Base-by-base conservation (phyloP, 2,113 vertebrate species). In the Monopterus albus region DNA sequence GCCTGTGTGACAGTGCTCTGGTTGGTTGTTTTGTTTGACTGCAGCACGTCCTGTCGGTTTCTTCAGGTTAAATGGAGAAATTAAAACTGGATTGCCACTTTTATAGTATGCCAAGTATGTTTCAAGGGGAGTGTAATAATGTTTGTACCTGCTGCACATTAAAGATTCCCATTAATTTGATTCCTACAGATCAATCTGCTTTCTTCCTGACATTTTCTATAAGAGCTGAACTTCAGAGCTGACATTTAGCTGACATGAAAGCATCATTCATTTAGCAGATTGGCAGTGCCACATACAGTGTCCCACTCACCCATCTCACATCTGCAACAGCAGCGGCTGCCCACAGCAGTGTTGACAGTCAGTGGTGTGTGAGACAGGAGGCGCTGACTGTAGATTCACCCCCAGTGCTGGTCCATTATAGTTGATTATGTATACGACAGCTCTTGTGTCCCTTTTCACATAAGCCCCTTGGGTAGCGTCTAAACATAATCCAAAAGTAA, bases 321-420 rank as follows among this genome's bases (percentile, higher is more conserved):
- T 63, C 69, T 58, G 17, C 4, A n/a, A 4, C 31, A 28, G 56
- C 3, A 2, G 7, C 11, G 66, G 36, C 53, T 72, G 63, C 46
- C 49, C 53, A 29, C n/a, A 25, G 31, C 49, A 18, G 2, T 69
- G 63, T 74, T 62, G 28, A 20, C 47, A 71, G 79, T 5, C 81
- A 55, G 20, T 61, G 57, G 71, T 82, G 76, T 75, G 72, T 72
- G 69, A 70, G 82, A 72, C 61, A 75, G 49, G 43, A 63, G 58
- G 62, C 17, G 55, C 8, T 82, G 66, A 82, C 50, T 69, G 59
- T 65, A 77, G 29, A 45, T 56, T 15, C 59, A 70, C 63, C 57
- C 66, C 56, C 69, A 45, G 36, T 62, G 29, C 33, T 40, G 52
- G 7, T 49, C 66, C 46, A 57, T 69, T 80, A 64, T 61, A 72